Base-by-base conservation (phyloP, 2,797 vertebrate species). In the Hydrocynus forskahlii region DNA sequence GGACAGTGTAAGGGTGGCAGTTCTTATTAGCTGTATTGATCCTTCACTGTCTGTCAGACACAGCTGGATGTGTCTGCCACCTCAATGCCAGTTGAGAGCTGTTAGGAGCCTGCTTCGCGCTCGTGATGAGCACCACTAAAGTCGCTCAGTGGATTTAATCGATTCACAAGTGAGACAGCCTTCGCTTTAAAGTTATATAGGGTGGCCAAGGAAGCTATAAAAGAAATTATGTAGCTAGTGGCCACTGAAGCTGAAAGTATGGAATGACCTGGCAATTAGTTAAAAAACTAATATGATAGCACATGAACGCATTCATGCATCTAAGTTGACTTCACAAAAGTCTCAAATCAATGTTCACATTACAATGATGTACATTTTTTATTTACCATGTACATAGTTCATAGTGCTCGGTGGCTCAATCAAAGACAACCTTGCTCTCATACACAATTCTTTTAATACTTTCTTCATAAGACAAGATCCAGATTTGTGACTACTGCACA, bases 11-110 rank as follows among this genome's bases (percentile, higher is more conserved):
- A 72, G 78, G 48, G 45, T 66, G 75, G 71, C 76, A 76, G 67
- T 69, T 75, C 55, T 77, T 62, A 82, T 77, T 84, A 80, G 71
- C 60, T 83, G 72, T 73, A 73, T 81, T 83, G 76, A 79, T 86
- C 72, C 23, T 45, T 81, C 64, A 35, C 79, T 75, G 74, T 78
- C 83, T 62, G 59, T 78, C n/a, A 72, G 67, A 84, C 83, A 68
- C 75, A 69, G 75, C 63, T 35, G 75, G 55, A 81, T 16, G 50
- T 43, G 43, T 74, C 75, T 78, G 69, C 72, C 75, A 84, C 69
- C 74, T 81, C 60, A 73, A 54, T 40, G 29, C 52, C 52, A 73
- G 71, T 55, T 23, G 74, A 74, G 69, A 38, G 54, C 70, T 73
- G 62, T 73, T 81, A 81, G 73, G 48, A 71, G 50, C 21, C n/a